Base-by-base conservation (phyloP, 2,113 vertebrate species). In the Lycaon pictus region DNA sequence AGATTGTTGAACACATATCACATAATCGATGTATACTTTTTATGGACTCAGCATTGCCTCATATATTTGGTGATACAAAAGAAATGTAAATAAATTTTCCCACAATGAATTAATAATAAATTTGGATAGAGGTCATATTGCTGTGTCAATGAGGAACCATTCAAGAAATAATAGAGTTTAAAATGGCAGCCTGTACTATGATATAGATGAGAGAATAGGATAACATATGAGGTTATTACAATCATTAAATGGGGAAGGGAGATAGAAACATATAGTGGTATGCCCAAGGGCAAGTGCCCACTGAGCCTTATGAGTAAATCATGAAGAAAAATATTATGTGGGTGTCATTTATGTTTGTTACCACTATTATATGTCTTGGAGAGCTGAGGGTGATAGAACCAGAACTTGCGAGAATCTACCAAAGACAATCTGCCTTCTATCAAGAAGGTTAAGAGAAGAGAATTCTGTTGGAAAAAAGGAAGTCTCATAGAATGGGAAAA, bases 391-490 rank as follows among this genome's bases (percentile, higher is more conserved):
- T 87, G 15, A 84, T 16, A 69, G 37, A 86, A 23, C 9, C 76
- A 83, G 60, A 93, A 3, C 65, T 87, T 63, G 8, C 11, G 65
- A 85, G 51, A 95, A 74, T 51, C 55, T 97, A 0, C 9, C 51
- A 63, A 69, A 71, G 43, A 71, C 77, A 91, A 69, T 35, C 65
- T 90, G 23, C 35, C 84, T 98, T 95, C 5, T 56, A 11, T 23
- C 5, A 79, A 76, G 27, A 80, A 76, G 55, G 7, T 1, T 58
- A 71, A 96, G 20, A 94, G 35, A 55, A 58, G 1, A 27, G 81
- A 97, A 97, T 86, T 87, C 10, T 80, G 32, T 79, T 53, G 96
- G 51, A 90, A n/a, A 84, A 81, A 60, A 11, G 1, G 96, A 95
- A 97, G 35, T 32, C 5, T 89, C 22, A 20, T 17, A 32, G 20